Evolutionary conservation across 1,140 invertebrate genomes (phyloP), one percentile per base, ranked within the genome.

Genomic region (Megathymus violae): DNA sequence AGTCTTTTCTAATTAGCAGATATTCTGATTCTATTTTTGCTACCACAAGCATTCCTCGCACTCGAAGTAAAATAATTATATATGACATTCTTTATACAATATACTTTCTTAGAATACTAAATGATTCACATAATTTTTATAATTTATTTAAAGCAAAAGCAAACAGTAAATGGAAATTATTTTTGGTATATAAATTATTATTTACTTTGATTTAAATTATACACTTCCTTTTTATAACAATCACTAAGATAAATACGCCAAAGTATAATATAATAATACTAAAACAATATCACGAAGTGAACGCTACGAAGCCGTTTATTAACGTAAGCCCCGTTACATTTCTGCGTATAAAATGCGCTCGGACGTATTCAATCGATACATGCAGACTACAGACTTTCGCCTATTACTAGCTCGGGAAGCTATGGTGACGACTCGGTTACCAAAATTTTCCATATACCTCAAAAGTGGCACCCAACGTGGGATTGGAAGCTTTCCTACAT

Each of bases 401-500:
- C 7, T 9, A 9, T 9, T 31, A 9, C 9, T 7, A 4, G 9
- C 9, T 31, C 27, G 27, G 27, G 27, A 31, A 31, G 27, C 27
- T 31, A 31, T 31, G 27, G 27, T 9, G 27, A 31, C 27, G 9
- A 7, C 27, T 4, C 27, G 27, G 27, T 9, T 31, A 9, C 27
- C 4, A 31, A 31, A 31, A 7, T 7, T 9, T 31, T 4, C 27
- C 1, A 7, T 1, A 31, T 7, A 17, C 14, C 36, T 25, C 38
- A 54, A 38, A 36, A 48, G 22, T 52, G 61, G 61, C 27, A 50
- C 61, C 48, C 61, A 54, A 22, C 25, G 43, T 46, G 50, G 61
- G 61, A 25, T 38, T 15, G 4, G 27, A 7, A n/a, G 4, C 15
- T 31, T 22, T n/a, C n/a, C n/a, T n/a, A n/a, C n/a, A n/a, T n/a